Evolutionary conservation across 2,113 vertebrate genomes (phyloP).

Genomic region (Panthera leo): DNA sequence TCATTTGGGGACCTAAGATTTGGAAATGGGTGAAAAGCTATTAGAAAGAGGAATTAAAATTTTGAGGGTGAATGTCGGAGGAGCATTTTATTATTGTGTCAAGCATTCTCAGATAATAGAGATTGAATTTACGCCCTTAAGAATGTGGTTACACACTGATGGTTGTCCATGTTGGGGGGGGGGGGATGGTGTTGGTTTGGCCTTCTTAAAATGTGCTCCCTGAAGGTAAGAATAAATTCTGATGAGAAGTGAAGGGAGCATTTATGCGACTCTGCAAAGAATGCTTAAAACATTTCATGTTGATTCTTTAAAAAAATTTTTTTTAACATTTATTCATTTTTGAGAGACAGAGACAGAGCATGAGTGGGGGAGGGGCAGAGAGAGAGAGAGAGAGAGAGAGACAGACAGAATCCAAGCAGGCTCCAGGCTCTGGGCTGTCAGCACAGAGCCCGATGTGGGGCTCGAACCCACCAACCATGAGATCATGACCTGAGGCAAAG

Average conservation of each 20-base stretch:
- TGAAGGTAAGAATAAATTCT: not conserved
- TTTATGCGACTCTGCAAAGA: not conserved
- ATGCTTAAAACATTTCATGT: not conserved
- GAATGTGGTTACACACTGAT: not conserved
- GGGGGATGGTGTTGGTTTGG: not conserved
- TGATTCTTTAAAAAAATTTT: not conserved
- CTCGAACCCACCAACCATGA: too few relatives aligned
- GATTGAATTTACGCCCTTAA: not conserved
- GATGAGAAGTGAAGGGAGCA: not conserved
- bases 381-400: too few relatives aligned
- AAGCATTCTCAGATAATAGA: not conserved
- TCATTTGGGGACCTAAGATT: not conserved
- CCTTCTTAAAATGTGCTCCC: not conserved
- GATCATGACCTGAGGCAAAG: too few relatives aligned
- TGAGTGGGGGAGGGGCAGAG: too few relatives aligned
- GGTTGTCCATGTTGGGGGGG: not conserved
- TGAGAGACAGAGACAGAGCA: too few relatives aligned
- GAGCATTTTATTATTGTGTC: not conserved
- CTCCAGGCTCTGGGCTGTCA: too few relatives aligned
- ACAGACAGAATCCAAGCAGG: too few relatives aligned
- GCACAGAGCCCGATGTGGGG: too few relatives aligned
- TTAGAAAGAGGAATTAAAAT: not conserved
- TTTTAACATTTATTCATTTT: too few relatives aligned
- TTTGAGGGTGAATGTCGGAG: conserved; percentile 20
- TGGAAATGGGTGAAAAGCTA: not conserved